Base-by-base conservation (phyloP, 2,113 vertebrate species). In the Rhabdornis inornatus region DNA sequence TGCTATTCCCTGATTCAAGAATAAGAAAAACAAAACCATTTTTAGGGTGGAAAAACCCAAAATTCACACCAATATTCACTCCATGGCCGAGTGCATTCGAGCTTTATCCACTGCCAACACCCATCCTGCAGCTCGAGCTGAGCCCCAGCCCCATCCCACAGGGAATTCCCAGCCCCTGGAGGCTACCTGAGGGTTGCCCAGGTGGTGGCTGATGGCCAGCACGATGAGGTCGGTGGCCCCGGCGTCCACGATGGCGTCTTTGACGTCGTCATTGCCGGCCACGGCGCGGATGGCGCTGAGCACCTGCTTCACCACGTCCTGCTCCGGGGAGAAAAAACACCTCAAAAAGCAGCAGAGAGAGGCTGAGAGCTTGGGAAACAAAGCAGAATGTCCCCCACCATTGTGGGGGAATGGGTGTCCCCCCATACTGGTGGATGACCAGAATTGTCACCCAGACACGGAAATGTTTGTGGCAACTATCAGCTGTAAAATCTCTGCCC, bases 221-320 rank as follows among this genome's bases (percentile, higher is more conserved):
- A 99, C 98, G 5, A 99, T 99, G 18, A 99, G 97, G 57, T 99
- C 97, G 0, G 99, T 98, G 23, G 97, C 99, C 1, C 99, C 99
- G 0, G 98, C 97, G 1, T 47, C 98, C 10, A 99, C 98, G 3
- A 99, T 97, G 40, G 98, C 98, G 4, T 99, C 99, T 68, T 99
- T 99, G 60, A 99, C 99, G 0, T 99, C 99, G 3, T 99, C 99
- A 0, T 99, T 99, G 55, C 99, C 99, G 2, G 99, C 99, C 2
- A 99, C 89, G 1, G 99, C 99, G 44, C 98, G 96, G 87, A 99
- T 94, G 24, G 98, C 98, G 0, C 98, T 96, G 5, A 99, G 97
- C 61, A 99, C 98, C 96, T 99, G 99, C 83, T 97, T 98, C 81
- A 99, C 98, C 65, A 99, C 98, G 11, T 99, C 99, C 99, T 99